Base-by-base conservation (phyloP, 1,140 invertebrate species). In the Mamestra configurata region DNA sequence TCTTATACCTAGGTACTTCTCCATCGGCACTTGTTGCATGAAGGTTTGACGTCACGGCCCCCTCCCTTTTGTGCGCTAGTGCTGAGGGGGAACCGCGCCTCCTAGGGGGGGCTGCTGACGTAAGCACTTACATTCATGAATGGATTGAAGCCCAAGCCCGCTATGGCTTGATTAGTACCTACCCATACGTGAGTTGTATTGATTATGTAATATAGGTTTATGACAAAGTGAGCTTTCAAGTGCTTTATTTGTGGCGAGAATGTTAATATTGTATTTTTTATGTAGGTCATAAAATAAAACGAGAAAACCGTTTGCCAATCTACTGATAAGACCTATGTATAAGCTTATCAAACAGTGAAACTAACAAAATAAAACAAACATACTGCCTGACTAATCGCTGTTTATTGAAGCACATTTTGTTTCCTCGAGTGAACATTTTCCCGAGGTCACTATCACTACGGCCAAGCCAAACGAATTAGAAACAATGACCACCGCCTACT, bases 1-100 rank as follows among this genome's bases (percentile, higher is more conserved):
- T 80, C 84, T 84, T 84, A 86, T 89, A 89, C 89, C 87, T 84
- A 84, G 68, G 81, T 55, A 84, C 72, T 59, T 87, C 86, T 89
- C 84, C 85, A 87, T 88, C 55, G 86, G 85, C 91, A 93, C 93
- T 94, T 94, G 93, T 94, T 94, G 93, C 93, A 89, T 86, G 84
- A 84, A 86, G 82, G 78, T 85, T 92, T 94, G 93, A 94, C 93
- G 93, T 94, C 92, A 94, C 78, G 82, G 73, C 85, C 86, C 88
- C 90, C 71, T 80, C 76, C 61, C 84, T 84, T 79, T 79, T 51
- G 57, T 57, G 78, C 73, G 79, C 81, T 84, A 43, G 68, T 57
- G 61, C 64, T 51, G 76, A 78, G 80, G 86, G 84, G 71, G 68
- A 59, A 79, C 81, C 79, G 80, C 82, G 82, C 80, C 85, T 84